Evolutionary conservation across 2,888 invertebrate genomes (phyloP), one percentile per base, ranked within the genome.

Genomic region (Lissonota sp.): DNA sequence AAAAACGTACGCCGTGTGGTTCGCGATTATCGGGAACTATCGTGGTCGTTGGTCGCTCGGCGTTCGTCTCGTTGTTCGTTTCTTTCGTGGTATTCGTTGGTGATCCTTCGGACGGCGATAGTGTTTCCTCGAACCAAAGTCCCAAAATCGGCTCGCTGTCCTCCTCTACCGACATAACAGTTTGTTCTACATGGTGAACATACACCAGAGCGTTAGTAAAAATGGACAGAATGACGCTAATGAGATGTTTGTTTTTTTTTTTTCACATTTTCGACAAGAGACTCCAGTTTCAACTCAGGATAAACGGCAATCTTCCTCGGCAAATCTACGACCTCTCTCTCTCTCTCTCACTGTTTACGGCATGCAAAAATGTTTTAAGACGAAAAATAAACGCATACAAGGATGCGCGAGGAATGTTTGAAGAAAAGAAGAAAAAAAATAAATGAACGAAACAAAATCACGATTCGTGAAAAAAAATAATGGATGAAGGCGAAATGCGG

Each of bases 121-220:
- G 93, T 0, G 98, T 98, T 90, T 98, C 98, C 91, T 98, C 98
- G 93, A 99, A 98, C 98, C 98, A 98, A 85, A 97, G 95, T 0
- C 98, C 98, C 86, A 98, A 94, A 80, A 98, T 95, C 5, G 97
- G 97, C 93, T 98, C 97, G 92, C 96, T 96, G 91, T 96, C 96
- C 88, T 95, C 95, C 94, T 95, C 95, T 95, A 88, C 88, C 86
- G 88, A 89, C 89, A 90, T 87, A 90, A 90, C 87, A 90, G 88
- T 89, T 90, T 89, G 88, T 89, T 90, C 88, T 87, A 88, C 86
- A 86, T 87, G 87, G 86, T 85, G 87, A 88, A 88, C 86, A 88
- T 84, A 87, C 86, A 88, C 85, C 86, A 86, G 79, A 87, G 86
- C 84, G 86, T 88, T 89, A 89, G 89, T 88, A 86, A 85, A 79